Base-by-base conservation (phyloP, 2,113 vertebrate species). In the Phainopepla nitens region DNA sequence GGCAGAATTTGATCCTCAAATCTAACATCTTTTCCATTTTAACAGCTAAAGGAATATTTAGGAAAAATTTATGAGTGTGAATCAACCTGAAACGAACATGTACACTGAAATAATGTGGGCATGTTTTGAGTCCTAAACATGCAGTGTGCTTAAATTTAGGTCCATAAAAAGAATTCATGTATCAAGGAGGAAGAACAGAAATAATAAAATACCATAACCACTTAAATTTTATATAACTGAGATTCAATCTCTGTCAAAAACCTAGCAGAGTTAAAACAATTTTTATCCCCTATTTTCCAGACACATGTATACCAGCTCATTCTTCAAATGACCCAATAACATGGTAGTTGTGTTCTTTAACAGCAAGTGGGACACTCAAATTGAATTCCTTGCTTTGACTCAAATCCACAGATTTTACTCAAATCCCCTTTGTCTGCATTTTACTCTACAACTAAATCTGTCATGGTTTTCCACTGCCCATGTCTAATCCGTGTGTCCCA, bases 211-310 rank as follows among this genome's bases (percentile, higher is more conserved):
- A 71, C 4, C 31, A 60, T 29, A 93, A 49, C 8, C 36, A 82
- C n/a, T 75, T 87, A 66, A 64, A 22, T 92, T 85, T 82, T 82
- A 78, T 35, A 21, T 69, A 87, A 72, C 33, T 87, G 22, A 79
- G 10, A 66, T 71, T 51, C 18, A 72, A 45, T 25, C 24, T 53
- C 33, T 33, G 25, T 23, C 62, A 77, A 86, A 88, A 73, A 65
- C 23, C 36, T 16, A 78, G 22, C 17, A 33, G 8, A 49, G 11
- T 22, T 76, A 69, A 72, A 95, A 51, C 1, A 13, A 62, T 18
- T 15, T 39, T 68, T 45, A 15, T 5, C 16, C 7, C 21, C 24
- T n/a, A 27, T 10, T n/a, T 79, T 44, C 42, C 50, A 70, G 49
- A 23, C 10, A 31, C 22, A 25, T 15, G 8, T 15, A 24, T 14